These are phyloP conservation scores for Craseonycteris thonglongyai DNA, from an alignment of 2,113 vertebrate species.

Conservation along the genomic window DNA sequence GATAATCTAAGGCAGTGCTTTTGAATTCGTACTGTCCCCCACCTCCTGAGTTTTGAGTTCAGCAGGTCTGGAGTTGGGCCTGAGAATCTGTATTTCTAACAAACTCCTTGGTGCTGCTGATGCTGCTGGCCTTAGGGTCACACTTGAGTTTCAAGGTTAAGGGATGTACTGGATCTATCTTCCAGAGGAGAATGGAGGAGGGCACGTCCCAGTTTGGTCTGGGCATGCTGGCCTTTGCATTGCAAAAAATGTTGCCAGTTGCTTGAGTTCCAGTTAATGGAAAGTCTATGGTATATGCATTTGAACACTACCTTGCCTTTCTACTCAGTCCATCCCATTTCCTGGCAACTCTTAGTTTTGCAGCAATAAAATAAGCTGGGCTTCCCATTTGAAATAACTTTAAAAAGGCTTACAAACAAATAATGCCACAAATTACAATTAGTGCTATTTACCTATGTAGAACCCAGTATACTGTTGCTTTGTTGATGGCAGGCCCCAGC, in stretches of 20 bases:
- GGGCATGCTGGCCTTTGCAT: neutral
- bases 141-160: neutral
- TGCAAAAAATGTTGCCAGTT: too few relatives aligned
- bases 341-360: constrained; percentile 36
- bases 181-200: neutral
- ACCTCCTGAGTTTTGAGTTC: neutral
- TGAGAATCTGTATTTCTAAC: neutral
- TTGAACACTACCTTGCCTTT: constrained; percentile 50
- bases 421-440: constrained; percentile 77
- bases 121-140: neutral
- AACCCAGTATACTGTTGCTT: constrained; percentile 74
- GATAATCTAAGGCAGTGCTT: neutral
- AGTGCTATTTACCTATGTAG: constrained; percentile 77
- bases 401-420: constrained; percentile 66
- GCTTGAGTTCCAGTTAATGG: too few relatives aligned
- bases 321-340: neutral
- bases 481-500: constrained; percentile 72
- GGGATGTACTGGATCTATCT: neutral
- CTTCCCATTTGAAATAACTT: constrained; percentile 57
- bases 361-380: constrained; percentile 36
- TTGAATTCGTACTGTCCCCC: neutral
- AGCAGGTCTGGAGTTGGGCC: neutral
- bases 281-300: too few relatives aligned
- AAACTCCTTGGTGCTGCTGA: neutral
- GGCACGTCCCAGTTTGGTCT: neutral